Conservation (phyloP, 2,888 invertebrate genomes). For the Acronicta aceris region DNA sequence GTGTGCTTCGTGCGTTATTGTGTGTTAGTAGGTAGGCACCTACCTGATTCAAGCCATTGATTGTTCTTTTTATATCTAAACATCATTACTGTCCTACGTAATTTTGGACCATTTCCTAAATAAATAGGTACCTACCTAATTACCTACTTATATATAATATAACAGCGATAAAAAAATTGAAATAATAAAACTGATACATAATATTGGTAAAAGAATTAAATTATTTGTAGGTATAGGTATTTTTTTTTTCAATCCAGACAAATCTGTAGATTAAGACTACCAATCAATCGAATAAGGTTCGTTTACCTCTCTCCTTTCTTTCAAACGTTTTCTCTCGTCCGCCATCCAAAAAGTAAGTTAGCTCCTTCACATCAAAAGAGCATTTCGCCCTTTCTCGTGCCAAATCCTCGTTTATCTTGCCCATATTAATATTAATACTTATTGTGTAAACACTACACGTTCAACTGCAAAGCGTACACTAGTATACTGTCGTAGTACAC, state of each 20-base stretch:
- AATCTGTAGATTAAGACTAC: background rate
- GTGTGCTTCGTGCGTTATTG: too few species aligned
- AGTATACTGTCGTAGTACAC: conserved; percentile 15
- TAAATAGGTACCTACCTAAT: too few species aligned
- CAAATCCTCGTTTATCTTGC: conserved; percentile 91
- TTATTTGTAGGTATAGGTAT: too few species aligned
- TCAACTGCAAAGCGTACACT: background rate
- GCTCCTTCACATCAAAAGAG: conserved; percentile 92
- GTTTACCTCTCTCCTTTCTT: conserved; percentile 86
- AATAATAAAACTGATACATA: too few species aligned
- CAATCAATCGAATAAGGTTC: conserved; percentile 17
- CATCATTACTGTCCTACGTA: too few species aligned
- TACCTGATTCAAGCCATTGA: too few species aligned
- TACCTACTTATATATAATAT: too few species aligned
- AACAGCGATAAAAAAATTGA: too few species aligned
- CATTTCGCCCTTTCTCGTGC: conserved; percentile 92
- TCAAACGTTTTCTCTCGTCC: conserved; percentile 91
- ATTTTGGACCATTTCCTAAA: too few species aligned
- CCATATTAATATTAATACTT: conserved; percentile 54
- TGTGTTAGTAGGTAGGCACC: too few species aligned
- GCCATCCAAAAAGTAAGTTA: conserved; percentile 94
- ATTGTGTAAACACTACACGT: conserved; percentile 20
- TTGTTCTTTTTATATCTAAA: too few species aligned
- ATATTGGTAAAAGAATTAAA: too few species aligned
- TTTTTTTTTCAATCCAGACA: background rate